Evolutionary conservation across 37 sponge, comb jelly and placozoan species (phyloP).

Genomic region (Bolinopsis microptera): DNA sequence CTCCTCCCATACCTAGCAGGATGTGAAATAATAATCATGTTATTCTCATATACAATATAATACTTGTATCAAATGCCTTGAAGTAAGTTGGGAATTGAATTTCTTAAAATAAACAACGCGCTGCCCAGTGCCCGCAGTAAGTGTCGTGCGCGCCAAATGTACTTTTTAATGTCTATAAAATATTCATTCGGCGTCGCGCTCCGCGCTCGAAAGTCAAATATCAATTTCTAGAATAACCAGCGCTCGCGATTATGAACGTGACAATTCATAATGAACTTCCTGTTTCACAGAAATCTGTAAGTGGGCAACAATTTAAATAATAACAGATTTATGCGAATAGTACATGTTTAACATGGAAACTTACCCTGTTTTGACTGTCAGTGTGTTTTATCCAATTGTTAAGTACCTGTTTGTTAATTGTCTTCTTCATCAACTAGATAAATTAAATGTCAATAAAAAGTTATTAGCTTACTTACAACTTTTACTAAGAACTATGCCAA

Average conservation of each 20-base stretch:
- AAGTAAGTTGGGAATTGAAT: too few relatives aligned
- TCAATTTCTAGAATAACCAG: background rate
- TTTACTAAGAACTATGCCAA: too few relatives aligned
- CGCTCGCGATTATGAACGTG: too few relatives aligned
- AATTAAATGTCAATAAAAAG: background rate
- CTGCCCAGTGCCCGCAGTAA: background rate
- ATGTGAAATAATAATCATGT: background rate
- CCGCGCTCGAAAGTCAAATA: background rate
- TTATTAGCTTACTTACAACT: too few relatives aligned
- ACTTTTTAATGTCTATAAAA: background rate
- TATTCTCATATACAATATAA: background rate
- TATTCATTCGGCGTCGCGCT: slow-evolving; percentile 44
- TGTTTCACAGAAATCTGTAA: too few relatives aligned
- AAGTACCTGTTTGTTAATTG: slow-evolving; percentile 48
- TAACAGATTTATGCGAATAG: too few relatives aligned
- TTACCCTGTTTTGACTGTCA: slow-evolving; percentile 49
- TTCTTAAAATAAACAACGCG: too few relatives aligned
- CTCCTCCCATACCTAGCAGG: slow-evolving; percentile 59
- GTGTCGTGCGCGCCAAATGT: slow-evolving; percentile 42
- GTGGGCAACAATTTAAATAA: too few relatives aligned
- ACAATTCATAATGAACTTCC: too few relatives aligned
- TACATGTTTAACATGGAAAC: too few relatives aligned
- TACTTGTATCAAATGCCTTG: background rate
- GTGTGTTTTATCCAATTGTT: slow-evolving; percentile 64
- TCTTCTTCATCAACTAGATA: slow-evolving; percentile 46